Evolutionary conservation across 2,113 vertebrate genomes (phyloP).

Genomic region (Serinus canaria): DNA sequence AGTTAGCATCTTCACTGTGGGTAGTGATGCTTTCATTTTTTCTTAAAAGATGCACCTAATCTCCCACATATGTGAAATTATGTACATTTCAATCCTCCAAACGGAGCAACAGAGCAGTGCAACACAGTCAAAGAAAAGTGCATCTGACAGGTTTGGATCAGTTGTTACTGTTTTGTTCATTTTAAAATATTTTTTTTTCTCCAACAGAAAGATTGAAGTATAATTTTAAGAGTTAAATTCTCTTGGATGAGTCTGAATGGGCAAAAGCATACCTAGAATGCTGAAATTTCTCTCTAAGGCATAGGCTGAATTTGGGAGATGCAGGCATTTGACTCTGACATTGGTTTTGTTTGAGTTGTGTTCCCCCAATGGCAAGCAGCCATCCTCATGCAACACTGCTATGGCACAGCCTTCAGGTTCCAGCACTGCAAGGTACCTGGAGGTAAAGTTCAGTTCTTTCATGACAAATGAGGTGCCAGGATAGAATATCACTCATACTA

Average conservation of each 20-base stretch:
- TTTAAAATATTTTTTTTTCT: not conserved
- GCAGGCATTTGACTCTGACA: not conserved
- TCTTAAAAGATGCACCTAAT: not conserved
- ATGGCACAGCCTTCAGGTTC: not conserved
- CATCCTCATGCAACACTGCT: not conserved
- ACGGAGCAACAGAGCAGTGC: not conserved
- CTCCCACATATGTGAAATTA: not conserved
- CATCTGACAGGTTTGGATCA: not conserved
- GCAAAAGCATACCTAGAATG: not conserved
- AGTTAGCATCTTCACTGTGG: not conserved
- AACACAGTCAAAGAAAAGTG: not conserved
- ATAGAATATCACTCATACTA: accelerated
- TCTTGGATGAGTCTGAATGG: not conserved
- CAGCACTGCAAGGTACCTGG: not conserved
- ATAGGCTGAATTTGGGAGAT: not conserved
- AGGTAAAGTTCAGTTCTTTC: not conserved
- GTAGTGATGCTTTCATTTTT: not conserved
- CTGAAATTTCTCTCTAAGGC: not conserved
- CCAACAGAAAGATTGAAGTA: not conserved
- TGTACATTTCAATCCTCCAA: not conserved
- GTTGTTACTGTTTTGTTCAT: not conserved
- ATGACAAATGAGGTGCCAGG: not conserved
- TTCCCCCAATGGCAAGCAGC: not conserved
- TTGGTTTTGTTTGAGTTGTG: not conserved
- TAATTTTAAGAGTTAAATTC: not conserved